Base-by-base conservation (phyloP, 2,113 vertebrate genomes). In the Colossoma macropomum region DNA sequence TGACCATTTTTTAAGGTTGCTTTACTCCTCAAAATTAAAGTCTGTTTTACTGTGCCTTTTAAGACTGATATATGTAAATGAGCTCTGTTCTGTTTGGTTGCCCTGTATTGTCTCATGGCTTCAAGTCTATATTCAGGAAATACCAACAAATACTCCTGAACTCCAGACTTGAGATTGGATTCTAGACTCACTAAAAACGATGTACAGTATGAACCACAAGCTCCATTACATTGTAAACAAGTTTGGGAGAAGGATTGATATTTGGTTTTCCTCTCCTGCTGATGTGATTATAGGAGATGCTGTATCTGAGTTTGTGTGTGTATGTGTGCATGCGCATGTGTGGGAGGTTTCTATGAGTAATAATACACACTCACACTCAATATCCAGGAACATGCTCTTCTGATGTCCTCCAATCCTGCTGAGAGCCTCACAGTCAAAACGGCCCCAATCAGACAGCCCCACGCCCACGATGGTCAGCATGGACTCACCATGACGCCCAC, bases 331-430 rank as follows among this genome's bases (percentile, higher is more conserved):
- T 65, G 59, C 60, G 71, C 72, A 25, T 27, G 78, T 80, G 78
- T 80, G 52, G 10, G 21, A 21, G 12, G 3, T 34, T 68, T 68
- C 62, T 75, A 62, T 69, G n/a, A 69, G 28, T 66, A 68, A 82
- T 66, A 68, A 82, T 48, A 56, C 19, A 59, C 32, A 90, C 93
- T 94, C 72, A 99, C 98, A 98, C 93, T 99, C 97, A 81, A 99
- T 96, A 91, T 99, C 97, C 89, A 99, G 96, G 86, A 95, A 97
- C 97, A 98, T 98, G 96, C 97, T 98, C 92, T 98, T 98, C 93
- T 98, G 96, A 86, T 98, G 97, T 34, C 96, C 96, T 87, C 98
- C 98, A 81, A 99, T 99, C 89, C 96, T 94, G 89, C 97, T 99
- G n/a, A 95, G 95, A 0, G 98, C 98, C 91, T 99, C 97, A 77